phyloP scores from a whole-genome alignment of 2,797 vertebrate genomes.

The Acropternis orthonyx region DNA sequence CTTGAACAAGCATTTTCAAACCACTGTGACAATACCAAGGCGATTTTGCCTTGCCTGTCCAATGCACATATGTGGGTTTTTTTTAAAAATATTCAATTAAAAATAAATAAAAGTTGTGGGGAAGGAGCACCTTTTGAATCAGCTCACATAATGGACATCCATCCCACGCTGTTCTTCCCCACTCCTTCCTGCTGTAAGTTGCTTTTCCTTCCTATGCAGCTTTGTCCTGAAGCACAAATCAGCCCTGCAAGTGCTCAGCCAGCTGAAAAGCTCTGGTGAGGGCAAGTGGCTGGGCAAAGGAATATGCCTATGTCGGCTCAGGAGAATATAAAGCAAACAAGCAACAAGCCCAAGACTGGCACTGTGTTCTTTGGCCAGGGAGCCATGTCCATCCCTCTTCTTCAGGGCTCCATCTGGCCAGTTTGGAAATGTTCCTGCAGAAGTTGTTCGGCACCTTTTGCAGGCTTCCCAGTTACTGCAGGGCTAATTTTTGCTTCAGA shows the following conservation, averaged over 20 bases:
- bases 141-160: not conserved
- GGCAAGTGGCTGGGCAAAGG: not conserved
- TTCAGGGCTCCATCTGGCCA: not conserved
- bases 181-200: not conserved
- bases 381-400: not conserved
- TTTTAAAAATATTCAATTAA: not conserved
- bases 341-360: not conserved
- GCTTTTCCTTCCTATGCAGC: not conserved
- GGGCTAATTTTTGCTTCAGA: not conserved
- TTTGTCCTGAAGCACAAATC: rapidly evolving
- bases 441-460: not conserved
- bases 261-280: not conserved
- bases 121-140: not conserved
- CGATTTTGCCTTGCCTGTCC: not conserved
- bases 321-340: not conserved
- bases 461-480: not conserved
- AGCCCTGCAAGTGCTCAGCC: not conserved
- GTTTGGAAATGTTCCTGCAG: not conserved
- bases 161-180: not conserved
- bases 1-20: not conserved
- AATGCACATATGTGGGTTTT: rapidly evolving
- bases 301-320: rapidly evolving
- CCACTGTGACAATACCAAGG: not conserved
- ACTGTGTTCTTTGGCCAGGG: not conserved
- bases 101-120: not conserved